Evolutionary conservation across 1,140 invertebrate species (phyloP).

Genomic region (Eriocheir sinensis): DNA sequence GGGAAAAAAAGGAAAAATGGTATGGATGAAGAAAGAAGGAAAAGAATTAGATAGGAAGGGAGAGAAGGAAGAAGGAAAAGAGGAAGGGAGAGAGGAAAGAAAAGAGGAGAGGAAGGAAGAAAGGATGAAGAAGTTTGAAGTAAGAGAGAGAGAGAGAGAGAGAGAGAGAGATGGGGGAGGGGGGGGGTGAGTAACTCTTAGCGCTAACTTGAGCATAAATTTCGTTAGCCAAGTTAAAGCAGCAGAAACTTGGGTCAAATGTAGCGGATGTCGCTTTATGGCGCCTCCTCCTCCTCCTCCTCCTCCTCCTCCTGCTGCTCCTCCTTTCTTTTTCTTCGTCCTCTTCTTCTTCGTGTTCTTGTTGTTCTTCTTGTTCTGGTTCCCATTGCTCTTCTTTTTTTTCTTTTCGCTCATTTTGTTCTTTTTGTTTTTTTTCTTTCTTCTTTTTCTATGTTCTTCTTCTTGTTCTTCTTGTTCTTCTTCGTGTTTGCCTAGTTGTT

Average conservation of each 20-base stretch:
- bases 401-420: background rate
- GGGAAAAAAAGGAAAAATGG: background rate
- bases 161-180: background rate
- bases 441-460: too few relatives aligned
- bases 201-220: conserved; percentile 47
- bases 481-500: too few relatives aligned
- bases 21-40: background rate
- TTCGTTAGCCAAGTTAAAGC: conserved; percentile 34
- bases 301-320: background rate
- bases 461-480: too few relatives aligned
- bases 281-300: background rate
- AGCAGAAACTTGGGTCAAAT: conserved; percentile 53
- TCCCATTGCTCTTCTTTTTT: background rate
- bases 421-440: too few relatives aligned
- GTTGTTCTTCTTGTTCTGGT: background rate
- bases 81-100: background rate
- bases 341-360: too few relatives aligned
- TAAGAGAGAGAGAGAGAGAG: background rate
- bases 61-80: background rate
- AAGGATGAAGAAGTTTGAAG: background rate
- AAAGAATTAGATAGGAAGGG: background rate
- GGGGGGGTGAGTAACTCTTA: background rate
- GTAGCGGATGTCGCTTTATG: conserved; percentile 32
- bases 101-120: background rate
- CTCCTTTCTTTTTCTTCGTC: too few relatives aligned